These are phyloP conservation scores for Galbula dea DNA, from an alignment of 2,113 vertebrate species.

Conservation along the genomic window DNA sequence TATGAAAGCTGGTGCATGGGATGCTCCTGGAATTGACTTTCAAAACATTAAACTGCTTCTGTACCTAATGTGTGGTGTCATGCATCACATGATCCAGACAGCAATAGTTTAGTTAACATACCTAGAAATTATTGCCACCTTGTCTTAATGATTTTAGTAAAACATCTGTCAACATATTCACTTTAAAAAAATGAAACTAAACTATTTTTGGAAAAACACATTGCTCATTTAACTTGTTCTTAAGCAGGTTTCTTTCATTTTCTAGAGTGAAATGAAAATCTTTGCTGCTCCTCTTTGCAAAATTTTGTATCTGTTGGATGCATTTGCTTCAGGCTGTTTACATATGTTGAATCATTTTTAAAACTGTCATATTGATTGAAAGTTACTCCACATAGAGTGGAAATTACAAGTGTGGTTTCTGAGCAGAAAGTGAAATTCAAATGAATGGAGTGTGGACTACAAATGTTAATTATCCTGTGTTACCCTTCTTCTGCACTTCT, in stretches of 20 bases:
- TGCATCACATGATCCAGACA: constrained; percentile 27
- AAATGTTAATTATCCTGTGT: background rate
- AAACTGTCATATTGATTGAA: constrained; percentile 64
- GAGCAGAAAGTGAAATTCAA: constrained; percentile 18
- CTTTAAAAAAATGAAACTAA: constrained; percentile 21
- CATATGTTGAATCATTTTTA: background rate
- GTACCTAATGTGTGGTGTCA: background rate
- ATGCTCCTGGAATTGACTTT: constrained; percentile 25
- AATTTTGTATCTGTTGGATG: constrained; percentile 55
- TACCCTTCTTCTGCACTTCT: background rate
- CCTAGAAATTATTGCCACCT: constrained; percentile 66
- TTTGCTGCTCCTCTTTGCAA: constrained; percentile 60
- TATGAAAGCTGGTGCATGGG: background rate
- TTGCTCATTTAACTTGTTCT: constrained; percentile 58
- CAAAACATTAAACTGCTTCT: constrained; percentile 23
- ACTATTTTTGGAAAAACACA: constrained; percentile 31
- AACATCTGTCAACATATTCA: constrained; percentile 70
- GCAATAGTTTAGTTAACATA: constrained; percentile 51
- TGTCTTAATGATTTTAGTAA: constrained; percentile 68
- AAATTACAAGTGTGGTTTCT: background rate
- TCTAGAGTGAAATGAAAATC: constrained; percentile 52
- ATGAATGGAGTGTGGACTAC: background rate
- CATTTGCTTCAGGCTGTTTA: constrained; percentile 67
- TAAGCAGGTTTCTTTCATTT: constrained; percentile 67
- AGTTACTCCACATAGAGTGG: constrained; percentile 42